Percentiles rank a stretch among this genome's conserved stretches.
Conservation (phyloP, 2,888 invertebrate genomes). For the Podabrus alpinus region DNA sequence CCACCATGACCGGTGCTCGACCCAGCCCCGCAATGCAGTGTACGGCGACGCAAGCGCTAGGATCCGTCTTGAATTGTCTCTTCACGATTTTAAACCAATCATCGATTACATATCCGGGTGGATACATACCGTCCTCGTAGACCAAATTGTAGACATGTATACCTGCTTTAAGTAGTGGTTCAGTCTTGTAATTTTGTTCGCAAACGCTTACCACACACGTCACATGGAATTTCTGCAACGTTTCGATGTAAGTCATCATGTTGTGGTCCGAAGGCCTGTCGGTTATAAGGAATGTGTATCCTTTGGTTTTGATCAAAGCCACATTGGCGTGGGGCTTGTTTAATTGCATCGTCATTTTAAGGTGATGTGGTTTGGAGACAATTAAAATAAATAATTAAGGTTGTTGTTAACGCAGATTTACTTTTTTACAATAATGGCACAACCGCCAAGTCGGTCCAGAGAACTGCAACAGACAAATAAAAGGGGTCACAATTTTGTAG, state of each 20-base stretch:
- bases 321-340: conserved; percentile 79
- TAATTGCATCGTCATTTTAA: conserved; percentile 86
- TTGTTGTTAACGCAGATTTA: not conserved
- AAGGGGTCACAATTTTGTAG: not conserved
- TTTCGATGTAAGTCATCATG: conserved; percentile 74
- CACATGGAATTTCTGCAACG: conserved; percentile 94
- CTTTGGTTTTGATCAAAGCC: conserved; percentile 95
- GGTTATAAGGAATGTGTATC: conserved; percentile 97
- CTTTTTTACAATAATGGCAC: not conserved
- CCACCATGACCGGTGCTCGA: conserved; percentile 97
- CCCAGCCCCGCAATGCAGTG: conserved; percentile 99
- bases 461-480: not conserved
- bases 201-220: conserved; percentile 97
- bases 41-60: conserved; percentile 92
- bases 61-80: conserved; percentile 80
- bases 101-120: conserved; percentile 85
- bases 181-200: conserved; percentile 95
- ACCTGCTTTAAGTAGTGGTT: conserved; percentile 83
- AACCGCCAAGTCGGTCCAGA: not conserved
- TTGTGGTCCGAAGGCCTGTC: conserved; percentile 96
- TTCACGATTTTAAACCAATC: conserved; percentile 87
- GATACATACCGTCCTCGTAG: conserved; percentile 94
- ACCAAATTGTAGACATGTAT: conserved; percentile 94
- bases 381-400: not conserved
- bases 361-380: conserved; percentile 72